Evolutionary conservation across 2,113 vertebrate genomes (phyloP).

Genomic region (Pterocles orientalis): DNA sequence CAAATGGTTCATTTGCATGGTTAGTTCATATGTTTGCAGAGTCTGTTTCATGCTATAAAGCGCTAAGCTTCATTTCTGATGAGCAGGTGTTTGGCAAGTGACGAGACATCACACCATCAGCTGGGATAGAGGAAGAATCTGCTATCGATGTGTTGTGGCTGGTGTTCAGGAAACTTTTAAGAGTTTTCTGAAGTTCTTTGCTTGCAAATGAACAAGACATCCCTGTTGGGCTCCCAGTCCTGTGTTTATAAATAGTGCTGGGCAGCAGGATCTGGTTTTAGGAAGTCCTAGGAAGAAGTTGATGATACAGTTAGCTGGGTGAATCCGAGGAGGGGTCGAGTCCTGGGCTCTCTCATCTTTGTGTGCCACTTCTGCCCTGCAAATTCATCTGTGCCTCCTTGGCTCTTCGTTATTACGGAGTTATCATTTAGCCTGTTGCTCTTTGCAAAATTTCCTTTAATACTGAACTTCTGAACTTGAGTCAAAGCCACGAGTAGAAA

Average conservation of each 20-base stretch:
- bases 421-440: neutral
- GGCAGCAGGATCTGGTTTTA: neutral
- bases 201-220: neutral
- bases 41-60: neutral
- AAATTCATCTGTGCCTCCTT: neutral
- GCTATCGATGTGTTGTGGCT: neutral
- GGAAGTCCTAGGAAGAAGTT: neutral
- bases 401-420: neutral
- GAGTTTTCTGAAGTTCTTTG: neutral
- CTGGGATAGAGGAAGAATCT: conserved; percentile 22
- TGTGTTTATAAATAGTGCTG: neutral
- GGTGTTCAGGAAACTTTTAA: conserved; percentile 37
- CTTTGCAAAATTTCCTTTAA: neutral
- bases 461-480: neutral
- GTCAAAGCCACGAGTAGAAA: neutral
- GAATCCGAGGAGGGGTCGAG: accelerated
- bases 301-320: accelerated
- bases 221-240: neutral
- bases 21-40: neutral
- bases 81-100: conserved; percentile 57
- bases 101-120: conserved; percentile 8
- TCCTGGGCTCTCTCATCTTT: neutral
- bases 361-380: neutral
- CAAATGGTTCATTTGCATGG: conserved; percentile 19
- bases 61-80: neutral